A percentile compares a stretch with the other conserved stretches of the same genome.
phyloP scores from a whole-genome alignment of 2,888 invertebrate species.

The Antitype chi region DNA sequence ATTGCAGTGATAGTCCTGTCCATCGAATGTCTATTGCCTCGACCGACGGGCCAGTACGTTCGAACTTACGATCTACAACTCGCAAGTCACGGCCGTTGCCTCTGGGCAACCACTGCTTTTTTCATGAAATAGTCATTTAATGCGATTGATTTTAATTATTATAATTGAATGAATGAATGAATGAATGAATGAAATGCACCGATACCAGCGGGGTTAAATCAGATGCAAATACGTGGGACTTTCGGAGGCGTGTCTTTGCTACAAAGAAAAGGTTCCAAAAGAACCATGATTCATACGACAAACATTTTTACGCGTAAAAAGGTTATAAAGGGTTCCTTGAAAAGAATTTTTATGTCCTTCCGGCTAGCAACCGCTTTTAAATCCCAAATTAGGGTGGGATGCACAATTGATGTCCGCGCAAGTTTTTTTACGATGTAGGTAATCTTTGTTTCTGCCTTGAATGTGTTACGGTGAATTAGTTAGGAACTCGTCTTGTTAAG shows the following conservation, averaged over 20 bases:
- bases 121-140: too few relatives aligned
- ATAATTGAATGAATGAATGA: too few relatives aligned
- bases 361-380: slow-evolving; percentile 57
- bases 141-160: too few relatives aligned
- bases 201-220: too few relatives aligned
- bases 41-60: too few relatives aligned
- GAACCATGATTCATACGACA: slow-evolving; percentile 47
- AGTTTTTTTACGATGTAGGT: not conserved
- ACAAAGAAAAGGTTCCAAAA: slow-evolving; percentile 29
- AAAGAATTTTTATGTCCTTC: slow-evolving; percentile 51
- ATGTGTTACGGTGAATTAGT: not conserved
- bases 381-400: slow-evolving; percentile 41
- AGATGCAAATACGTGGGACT: slow-evolving; percentile 12
- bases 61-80: too few relatives aligned
- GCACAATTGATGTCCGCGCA: slow-evolving; percentile 4
- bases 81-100: too few relatives aligned
- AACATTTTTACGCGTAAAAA: slow-evolving; percentile 26
- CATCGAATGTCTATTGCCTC: too few relatives aligned
- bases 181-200: too few relatives aligned
- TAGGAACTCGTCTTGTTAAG: not conserved
- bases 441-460: not conserved
- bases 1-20: too few relatives aligned
- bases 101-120: too few relatives aligned
- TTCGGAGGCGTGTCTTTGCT: slow-evolving; percentile 1
- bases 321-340: slow-evolving; percentile 48